Percentiles rank a stretch among this genome's conserved stretches.
phyloP scores from a whole-genome alignment of 2,113 vertebrate species.

The Saguinus imperator region DNA sequence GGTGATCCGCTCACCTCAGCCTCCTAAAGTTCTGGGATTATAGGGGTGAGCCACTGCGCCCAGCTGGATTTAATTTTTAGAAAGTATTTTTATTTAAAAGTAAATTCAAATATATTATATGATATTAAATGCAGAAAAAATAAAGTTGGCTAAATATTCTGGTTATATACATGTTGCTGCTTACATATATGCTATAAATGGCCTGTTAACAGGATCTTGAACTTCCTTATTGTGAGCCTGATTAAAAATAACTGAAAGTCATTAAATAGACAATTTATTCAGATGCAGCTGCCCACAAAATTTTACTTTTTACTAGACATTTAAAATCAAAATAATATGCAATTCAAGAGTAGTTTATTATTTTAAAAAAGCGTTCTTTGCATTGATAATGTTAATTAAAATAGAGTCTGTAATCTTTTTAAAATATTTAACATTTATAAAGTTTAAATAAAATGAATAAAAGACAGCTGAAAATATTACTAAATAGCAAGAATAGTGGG shows the following conservation, averaged over 20 bases:
- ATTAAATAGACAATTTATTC: conserved; percentile 32
- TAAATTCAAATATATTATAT: not conserved
- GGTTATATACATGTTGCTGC: not conserved
- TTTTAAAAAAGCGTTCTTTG: not conserved
- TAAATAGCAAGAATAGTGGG: not conserved
- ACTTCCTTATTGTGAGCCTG: not conserved
- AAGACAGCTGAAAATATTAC: not conserved
- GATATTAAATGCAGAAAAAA: not conserved
- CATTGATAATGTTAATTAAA: conserved; percentile 35
- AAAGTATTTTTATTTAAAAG: not conserved
- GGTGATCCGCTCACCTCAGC: too few relatives aligned
- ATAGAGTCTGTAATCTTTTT: not conserved
- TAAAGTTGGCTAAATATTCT: not conserved
- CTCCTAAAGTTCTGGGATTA: too few relatives aligned
- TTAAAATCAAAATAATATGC: not conserved
- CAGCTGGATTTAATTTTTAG: not conserved
- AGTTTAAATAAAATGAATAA: not conserved
- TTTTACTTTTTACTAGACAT: conserved; percentile 32
- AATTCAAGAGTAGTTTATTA: conserved; percentile 12
- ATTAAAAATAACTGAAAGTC: conserved; percentile 33
- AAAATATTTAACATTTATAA: not conserved
- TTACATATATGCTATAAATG: not conserved
- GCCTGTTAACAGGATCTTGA: not conserved
- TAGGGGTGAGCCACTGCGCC: too few relatives aligned
- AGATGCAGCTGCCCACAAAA: not conserved